Evolutionary conservation across 2,888 invertebrate genomes (phyloP).

Genomic region (Apodemia duryi): DNA sequence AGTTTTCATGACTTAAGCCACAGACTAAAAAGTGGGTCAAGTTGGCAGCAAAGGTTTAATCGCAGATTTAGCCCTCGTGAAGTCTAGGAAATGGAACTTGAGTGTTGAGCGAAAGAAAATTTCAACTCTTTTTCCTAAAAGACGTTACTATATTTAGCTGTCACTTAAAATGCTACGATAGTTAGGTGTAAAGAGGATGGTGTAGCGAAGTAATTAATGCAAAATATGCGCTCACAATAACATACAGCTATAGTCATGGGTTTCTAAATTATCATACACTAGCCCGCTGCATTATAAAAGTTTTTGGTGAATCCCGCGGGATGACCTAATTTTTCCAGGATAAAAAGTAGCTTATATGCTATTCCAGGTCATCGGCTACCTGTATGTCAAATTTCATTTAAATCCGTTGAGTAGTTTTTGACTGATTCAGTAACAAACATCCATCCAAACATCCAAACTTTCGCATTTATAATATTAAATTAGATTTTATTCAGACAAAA

Average conservation of each 20-base stretch:
- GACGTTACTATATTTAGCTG: conserved; percentile 28
- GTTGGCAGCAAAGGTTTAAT: conserved; percentile 65
- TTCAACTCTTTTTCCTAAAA: conserved; percentile 31
- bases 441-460: no score
- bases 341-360: no score
- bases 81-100: conserved; percentile 60
- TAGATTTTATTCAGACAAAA: no score
- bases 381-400: no score
- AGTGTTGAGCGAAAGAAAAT: conserved; percentile 52
- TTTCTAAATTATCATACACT: not conserved
- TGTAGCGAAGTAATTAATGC: not conserved
- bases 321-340: no score
- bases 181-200: not conserved
- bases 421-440: no score
- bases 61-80: conserved; percentile 61
- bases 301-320: no score
- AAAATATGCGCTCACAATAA: not conserved
- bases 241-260: not conserved
- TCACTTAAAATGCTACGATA: not conserved
- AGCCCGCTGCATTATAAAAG: no score
- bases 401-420: no score
- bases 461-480: no score
- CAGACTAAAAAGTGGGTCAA: conserved; percentile 54
- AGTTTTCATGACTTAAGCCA: conserved; percentile 34
- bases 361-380: no score